Evolutionary conservation across 2,113 vertebrate species (phyloP), one percentile per base, ranked within the genome.

Genomic region (Marmota monax): DNA sequence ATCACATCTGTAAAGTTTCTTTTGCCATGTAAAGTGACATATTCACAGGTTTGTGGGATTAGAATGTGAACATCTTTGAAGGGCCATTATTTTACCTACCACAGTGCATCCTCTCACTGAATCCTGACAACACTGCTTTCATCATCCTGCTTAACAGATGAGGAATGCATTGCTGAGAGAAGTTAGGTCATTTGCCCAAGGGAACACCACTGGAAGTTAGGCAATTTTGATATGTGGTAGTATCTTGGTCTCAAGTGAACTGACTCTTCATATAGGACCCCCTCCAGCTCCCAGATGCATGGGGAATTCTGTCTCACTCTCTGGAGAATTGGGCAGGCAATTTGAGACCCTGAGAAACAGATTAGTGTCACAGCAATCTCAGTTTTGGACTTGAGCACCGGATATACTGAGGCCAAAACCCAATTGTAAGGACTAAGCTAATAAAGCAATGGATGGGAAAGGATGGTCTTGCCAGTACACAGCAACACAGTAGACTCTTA

Each of bases 261-360:
- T 88, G 1, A 82, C 70, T 96, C 94, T 85, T 92, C 65, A 90
- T 56, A 48, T 45, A 79, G 48, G 56, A 70, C 42, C 53, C 48
- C 61, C 67, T n/a, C 29, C 16, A 77, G n/a, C 8, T 67, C 42
- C 37, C 77, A 29, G 25, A n/a, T 92, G 9, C 51, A 16, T 18
- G 48, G 42, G 22, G 32, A 83, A 74, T 56, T 88, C 56, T 87
- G 17, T 48, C 16, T 79, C 25, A 80, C 63, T 72, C 80, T 92
- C 27, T 72, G 42, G 65, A 88, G 89, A 95, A 84, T 20, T 10
- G 39, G 27, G 23, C 83, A 70, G 61, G 90, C 32, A 78, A 80
- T 78, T 37, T 70, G 51, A 93, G 34, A 76, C 51, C 25, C 27
- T 93, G 22, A 79, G 32, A 90, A 84, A 42, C 32, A 88, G n/a